phyloP scores from a whole-genome alignment of 2,113 vertebrate species.

The Odobenus rosmarus region DNA sequence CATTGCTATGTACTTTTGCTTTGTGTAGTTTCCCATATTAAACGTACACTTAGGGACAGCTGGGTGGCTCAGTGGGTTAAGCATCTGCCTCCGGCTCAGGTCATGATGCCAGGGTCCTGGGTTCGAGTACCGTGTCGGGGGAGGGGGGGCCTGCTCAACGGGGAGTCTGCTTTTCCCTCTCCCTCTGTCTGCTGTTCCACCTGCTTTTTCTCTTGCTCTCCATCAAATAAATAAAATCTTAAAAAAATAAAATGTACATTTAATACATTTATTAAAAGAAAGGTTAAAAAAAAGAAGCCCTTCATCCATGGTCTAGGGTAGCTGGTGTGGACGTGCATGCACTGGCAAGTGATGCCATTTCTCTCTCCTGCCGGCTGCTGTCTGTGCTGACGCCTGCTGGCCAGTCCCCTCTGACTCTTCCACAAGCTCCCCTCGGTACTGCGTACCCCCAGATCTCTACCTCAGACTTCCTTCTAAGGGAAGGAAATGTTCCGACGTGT shows the following conservation, averaged over 20 bases:
- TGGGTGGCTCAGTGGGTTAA: no score
- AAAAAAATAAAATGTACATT: neutral
- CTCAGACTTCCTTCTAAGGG: neutral
- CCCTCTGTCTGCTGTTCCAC: no score
- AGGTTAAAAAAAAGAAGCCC: neutral
- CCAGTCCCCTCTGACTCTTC: neutral
- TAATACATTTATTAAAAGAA: neutral
- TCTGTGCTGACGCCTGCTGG: neutral
- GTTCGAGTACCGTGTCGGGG: no score
- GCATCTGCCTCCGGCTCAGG: no score
- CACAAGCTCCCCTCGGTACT: no score
- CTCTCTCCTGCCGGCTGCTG: neutral
- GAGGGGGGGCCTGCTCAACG: no score
- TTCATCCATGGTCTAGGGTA: neutral
- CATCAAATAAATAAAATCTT: no score
- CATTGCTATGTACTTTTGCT: neutral
- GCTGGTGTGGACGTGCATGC: neutral
- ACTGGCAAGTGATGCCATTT: neutral
- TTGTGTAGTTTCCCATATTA: neutral
- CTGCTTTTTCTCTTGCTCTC: no score
- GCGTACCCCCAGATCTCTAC: neutral
- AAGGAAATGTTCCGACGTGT: neutral
- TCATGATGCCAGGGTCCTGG: no score
- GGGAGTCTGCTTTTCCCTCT: no score
- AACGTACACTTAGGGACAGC: no score